Evolutionary conservation across 2,888 invertebrate species (phyloP).

Genomic region (Amphipoea lucens): DNA sequence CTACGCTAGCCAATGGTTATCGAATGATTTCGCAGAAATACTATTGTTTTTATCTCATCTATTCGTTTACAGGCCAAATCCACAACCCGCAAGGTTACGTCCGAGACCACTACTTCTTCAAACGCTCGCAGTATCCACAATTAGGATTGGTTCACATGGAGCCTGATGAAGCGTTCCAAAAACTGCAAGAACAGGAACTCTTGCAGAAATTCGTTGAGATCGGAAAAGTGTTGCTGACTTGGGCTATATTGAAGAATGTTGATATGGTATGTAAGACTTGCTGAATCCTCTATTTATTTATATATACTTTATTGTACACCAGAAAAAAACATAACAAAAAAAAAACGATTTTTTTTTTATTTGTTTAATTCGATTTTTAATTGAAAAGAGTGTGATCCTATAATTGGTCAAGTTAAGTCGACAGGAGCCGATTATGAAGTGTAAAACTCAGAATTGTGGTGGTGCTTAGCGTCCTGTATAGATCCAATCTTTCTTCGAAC

Average conservation of each 20-base stretch:
- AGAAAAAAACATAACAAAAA: too few species aligned
- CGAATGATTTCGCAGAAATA: not conserved
- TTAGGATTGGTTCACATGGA: constrained; percentile 98
- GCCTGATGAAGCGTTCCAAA: constrained; percentile 96
- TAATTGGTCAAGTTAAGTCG: not conserved
- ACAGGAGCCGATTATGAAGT: not conserved
- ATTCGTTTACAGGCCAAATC: constrained; percentile 94
- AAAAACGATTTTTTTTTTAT: too few species aligned
- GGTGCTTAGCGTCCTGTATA: not conserved
- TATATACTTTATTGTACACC: too few species aligned
- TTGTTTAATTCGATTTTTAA: not conserved
- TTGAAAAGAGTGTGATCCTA: not conserved
- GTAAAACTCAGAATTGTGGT: not conserved
- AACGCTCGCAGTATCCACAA: constrained; percentile 99
- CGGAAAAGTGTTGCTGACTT: constrained; percentile 97
- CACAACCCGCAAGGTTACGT: constrained; percentile 98
- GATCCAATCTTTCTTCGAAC: not conserved
- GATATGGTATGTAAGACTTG: constrained; percentile 92
- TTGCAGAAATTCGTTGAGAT: constrained; percentile 98
- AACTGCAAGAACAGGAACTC: constrained; percentile 97
- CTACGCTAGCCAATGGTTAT: not conserved
- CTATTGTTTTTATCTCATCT: not conserved
- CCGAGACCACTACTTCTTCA: constrained; percentile 98
- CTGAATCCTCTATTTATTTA: not conserved
- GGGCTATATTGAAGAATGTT: constrained; percentile 97